phyloP scores from a whole-genome alignment of 2,797 vertebrate species.

The Etheostoma nigrum region DNA sequence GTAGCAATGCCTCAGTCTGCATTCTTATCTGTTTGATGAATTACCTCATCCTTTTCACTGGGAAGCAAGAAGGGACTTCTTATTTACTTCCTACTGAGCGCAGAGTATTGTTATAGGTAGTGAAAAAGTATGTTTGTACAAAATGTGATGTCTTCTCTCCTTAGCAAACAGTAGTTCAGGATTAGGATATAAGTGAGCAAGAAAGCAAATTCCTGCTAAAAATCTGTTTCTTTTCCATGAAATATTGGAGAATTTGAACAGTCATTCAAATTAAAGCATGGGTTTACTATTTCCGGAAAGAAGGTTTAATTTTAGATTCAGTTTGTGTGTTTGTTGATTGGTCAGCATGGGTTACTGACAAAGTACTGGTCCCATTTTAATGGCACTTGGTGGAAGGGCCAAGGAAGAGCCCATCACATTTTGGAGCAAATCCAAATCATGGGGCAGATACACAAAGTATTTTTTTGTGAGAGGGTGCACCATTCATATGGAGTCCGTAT shows the following conservation, averaged over 20 bases:
- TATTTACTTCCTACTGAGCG: conserved; percentile 49
- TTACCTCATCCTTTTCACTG: conserved; percentile 49
- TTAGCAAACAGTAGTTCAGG: background rate
- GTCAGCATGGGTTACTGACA: too few species aligned
- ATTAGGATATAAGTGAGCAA: background rate
- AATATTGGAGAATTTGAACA: background rate
- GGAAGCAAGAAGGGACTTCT: conserved; percentile 26
- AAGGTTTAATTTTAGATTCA: too few species aligned
- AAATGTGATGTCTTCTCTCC: conserved; percentile 21
- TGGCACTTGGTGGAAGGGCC: too few species aligned
- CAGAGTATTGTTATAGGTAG: conserved; percentile 13
- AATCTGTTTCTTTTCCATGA: background rate
- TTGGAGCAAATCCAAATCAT: too few species aligned
- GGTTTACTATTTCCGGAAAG: too few species aligned
- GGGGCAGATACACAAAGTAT: too few species aligned
- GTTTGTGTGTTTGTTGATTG: too few species aligned
- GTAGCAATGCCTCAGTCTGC: conserved; percentile 43
- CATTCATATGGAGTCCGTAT: too few species aligned
- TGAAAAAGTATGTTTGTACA: conserved; percentile 37
- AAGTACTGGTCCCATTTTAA: too few species aligned
- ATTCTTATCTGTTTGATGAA: conserved; percentile 75
- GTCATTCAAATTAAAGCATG: background rate
- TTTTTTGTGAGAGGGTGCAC: too few species aligned
- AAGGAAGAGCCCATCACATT: too few species aligned
- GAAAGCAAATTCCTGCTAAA: background rate